Evolutionary conservation across 2,797 vertebrate genomes (phyloP).

Genomic region (Chiloscyllium punctatum): DNA sequence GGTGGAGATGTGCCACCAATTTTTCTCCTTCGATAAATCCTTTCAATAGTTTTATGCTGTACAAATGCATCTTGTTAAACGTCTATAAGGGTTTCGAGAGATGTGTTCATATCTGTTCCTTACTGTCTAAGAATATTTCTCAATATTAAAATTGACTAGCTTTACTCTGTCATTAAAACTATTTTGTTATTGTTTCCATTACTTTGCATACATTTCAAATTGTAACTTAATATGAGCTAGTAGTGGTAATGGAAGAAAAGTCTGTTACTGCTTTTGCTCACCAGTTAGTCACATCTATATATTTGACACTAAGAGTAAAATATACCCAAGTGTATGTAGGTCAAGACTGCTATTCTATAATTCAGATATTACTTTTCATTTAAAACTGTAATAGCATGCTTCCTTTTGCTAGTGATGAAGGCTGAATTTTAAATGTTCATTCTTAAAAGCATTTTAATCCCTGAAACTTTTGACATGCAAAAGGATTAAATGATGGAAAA

Average conservation of each 20-base stretch:
- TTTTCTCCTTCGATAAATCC: background rate
- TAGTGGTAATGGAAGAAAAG: background rate
- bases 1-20: background rate
- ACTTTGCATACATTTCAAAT: background rate
- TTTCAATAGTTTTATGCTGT: background rate
- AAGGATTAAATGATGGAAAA: slow-evolving; percentile 31
- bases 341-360: slow-evolving; percentile 11
- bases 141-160: background rate
- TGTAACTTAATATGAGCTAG: background rate
- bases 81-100: background rate
- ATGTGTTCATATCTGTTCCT: background rate
- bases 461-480: slow-evolving; percentile 1
- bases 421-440: slow-evolving; percentile 30
- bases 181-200: slow-evolving; percentile 13
- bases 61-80: background rate
- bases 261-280: slow-evolving; percentile 3
- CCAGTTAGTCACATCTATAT: background rate
- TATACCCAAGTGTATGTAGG: background rate
- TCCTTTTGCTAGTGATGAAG: slow-evolving; percentile 12
- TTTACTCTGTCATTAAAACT: background rate
- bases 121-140: background rate
- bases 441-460: slow-evolving; percentile 35
- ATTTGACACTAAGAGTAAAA: background rate
- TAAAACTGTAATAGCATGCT: slow-evolving; percentile 24
- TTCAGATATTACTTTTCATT: slow-evolving; percentile 34